Base-by-base conservation (phyloP, 2,888 invertebrate genomes). In the Cremastinae sp. region DNA sequence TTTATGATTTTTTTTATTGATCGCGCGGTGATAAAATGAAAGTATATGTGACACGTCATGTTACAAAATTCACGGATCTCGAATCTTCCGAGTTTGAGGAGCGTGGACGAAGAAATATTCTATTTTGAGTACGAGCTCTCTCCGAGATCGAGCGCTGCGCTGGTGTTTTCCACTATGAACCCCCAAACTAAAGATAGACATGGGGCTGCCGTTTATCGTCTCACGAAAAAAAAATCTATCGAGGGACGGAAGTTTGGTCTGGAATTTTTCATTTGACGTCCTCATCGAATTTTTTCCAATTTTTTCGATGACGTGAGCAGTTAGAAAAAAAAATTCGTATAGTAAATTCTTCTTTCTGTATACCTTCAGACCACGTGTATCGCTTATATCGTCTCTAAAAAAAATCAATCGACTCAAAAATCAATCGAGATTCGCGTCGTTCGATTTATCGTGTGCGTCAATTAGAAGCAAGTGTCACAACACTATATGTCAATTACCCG, bases 111-210 rank as follows among this genome's bases (percentile, higher is more conserved):
- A 83, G 82, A 5, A 53, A 83, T 80, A 85, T 84, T 87, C 89
- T 89, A 89, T 89, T 89, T 89, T 86, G 76, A 49, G 87, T 85
- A 82, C 83, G 83, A 84, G 83, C 83, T 83, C 85, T 81, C 83
- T 83, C 64, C 7, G 8, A 20, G 79, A 66, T 41, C 51, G 66
- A 58, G 69, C 76, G 84, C 81, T 82, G 75, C 39, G 74, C 77
- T 78, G 78, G 28, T 28, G 39, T 53, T 64, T 64, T 41, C 37
- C 51, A 12, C 12, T 64, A 71, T 74, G 71, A 66, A 68, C 68
- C 71, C 74, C 18, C 16, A 43, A 55, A 74, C 86, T 86, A 86
- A 86, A 86, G 83, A 86, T 86, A 86, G 85, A 81, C 51, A 58
- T 3, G 12, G 39, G 20, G 7, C 12, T 37, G 41, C 0, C 45